Percentiles rank a stretch among this genome's conserved stretches.
These are phyloP conservation scores for Paraplagusia blochii DNA, from an alignment of 2,113 vertebrate genomes.

Conservation along the genomic window DNA sequence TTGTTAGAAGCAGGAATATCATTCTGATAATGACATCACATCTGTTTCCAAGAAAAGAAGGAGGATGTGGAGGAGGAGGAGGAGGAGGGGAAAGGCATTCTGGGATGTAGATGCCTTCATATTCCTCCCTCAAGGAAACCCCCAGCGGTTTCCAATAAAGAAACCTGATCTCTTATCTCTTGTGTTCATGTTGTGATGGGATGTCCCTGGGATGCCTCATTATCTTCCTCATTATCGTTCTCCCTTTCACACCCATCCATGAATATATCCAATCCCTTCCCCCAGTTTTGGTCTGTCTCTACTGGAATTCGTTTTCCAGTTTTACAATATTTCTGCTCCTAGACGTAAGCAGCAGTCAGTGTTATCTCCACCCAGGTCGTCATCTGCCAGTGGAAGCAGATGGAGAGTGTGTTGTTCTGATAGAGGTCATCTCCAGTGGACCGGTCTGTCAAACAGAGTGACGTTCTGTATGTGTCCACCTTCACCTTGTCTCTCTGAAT, in stretches of 20 bases:
- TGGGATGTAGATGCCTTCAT: slow-evolving; percentile 23
- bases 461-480: slow-evolving; percentile 6
- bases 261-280: slow-evolving; percentile 36
- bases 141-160: slow-evolving; percentile 52
- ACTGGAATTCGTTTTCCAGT: not conserved
- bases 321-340: not conserved
- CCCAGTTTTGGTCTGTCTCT: slow-evolving; percentile 41
- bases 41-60: too few species aligned
- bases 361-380: slow-evolving; percentile 20
- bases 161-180: slow-evolving; percentile 67
- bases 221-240: slow-evolving; percentile 58
- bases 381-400: slow-evolving; percentile 11
- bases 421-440: slow-evolving; percentile 8
- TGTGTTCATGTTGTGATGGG: slow-evolving; percentile 57
- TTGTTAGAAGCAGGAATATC: too few species aligned
- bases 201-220: slow-evolving; percentile 58
- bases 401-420: slow-evolving; percentile 10
- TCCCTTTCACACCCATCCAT: slow-evolving; percentile 42
- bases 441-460: slow-evolving; percentile 13
- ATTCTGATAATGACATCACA: too few species aligned
- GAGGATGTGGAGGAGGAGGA: slow-evolving; percentile 3
- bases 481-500: not conserved
- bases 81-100: slow-evolving; percentile 39
- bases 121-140: slow-evolving; percentile 62
- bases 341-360: not conserved